Evolutionary conservation across 2,888 invertebrate species (phyloP).

Genomic region (Patella pellucida): DNA sequence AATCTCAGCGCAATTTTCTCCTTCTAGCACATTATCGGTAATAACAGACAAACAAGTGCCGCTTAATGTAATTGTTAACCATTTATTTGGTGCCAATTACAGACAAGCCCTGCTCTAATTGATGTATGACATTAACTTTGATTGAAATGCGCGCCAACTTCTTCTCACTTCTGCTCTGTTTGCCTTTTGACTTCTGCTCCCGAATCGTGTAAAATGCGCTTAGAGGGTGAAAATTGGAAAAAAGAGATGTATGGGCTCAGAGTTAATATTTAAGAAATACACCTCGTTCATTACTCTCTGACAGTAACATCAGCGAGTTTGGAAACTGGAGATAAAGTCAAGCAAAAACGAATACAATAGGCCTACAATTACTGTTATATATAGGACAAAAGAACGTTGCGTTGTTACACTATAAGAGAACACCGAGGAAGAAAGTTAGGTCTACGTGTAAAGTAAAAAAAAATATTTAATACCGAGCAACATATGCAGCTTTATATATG

Average conservation of each 20-base stretch:
- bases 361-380: no score
- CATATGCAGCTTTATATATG: no score
- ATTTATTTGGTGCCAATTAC: slow-evolving; percentile 11
- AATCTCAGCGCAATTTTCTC: slow-evolving; percentile 1
- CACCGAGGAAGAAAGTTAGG: no score
- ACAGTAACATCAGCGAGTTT: not conserved
- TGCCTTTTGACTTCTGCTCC: slow-evolving; percentile 2
- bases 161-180: slow-evolving; percentile 3
- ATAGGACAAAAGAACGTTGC: no score
- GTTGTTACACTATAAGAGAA: no score
- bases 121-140: slow-evolving; percentile 1
- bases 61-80: slow-evolving; percentile 9
- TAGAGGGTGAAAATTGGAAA: not conserved
- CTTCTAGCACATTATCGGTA: slow-evolving; percentile 2
- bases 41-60: not conserved
- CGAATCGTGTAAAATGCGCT: not conserved
- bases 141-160: slow-evolving; percentile 9
- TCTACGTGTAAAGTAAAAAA: no score
- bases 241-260: not conserved
- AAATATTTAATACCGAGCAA: no score
- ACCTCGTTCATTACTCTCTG: slow-evolving; percentile 1
- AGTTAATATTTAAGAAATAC: not conserved
- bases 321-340: no score
- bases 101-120: not conserved
- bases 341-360: no score